Evolutionary conservation across 2,113 vertebrate genomes (phyloP).

Genomic region (Zosterops lateralis): DNA sequence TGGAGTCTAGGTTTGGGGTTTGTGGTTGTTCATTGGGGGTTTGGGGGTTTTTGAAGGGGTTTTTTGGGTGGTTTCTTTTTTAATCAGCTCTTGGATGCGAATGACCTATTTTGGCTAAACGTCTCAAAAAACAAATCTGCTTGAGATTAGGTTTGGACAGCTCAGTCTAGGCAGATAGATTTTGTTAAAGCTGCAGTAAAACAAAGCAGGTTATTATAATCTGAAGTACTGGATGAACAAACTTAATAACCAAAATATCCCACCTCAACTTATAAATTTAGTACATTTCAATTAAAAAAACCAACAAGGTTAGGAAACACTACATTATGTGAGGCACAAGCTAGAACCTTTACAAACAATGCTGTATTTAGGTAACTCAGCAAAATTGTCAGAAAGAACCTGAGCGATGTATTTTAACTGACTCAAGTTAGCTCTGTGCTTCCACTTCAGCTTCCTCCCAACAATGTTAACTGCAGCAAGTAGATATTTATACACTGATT

Average conservation of each 20-base stretch:
- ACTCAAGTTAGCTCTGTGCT: not conserved
- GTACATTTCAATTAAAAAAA: not conserved
- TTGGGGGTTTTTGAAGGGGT: not conserved
- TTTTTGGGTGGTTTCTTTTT: not conserved
- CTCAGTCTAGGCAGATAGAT: not conserved
- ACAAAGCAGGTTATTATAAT: not conserved
- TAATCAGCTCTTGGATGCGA: not conserved
- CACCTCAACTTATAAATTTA: not conserved
- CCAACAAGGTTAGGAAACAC: not conserved
- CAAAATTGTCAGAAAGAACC: not conserved
- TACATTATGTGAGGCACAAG: not conserved
- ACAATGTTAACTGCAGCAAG: not conserved
- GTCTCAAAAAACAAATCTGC: not conserved
- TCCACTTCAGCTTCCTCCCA: not conserved
- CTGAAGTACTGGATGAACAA: not conserved
- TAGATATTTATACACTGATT: not conserved
- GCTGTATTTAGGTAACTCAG: not conserved
- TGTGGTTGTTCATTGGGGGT: not conserved
- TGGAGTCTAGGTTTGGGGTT: not conserved
- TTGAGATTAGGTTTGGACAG: conserved; percentile 1
- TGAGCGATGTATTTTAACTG: not conserved
- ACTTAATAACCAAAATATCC: not conserved
- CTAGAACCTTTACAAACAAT: not conserved
- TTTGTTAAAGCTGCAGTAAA: conserved; percentile 32
- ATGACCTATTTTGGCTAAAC: not conserved